Base-by-base conservation (phyloP, 2,113 vertebrate genomes). In the Epinephelus lanceolatus region DNA sequence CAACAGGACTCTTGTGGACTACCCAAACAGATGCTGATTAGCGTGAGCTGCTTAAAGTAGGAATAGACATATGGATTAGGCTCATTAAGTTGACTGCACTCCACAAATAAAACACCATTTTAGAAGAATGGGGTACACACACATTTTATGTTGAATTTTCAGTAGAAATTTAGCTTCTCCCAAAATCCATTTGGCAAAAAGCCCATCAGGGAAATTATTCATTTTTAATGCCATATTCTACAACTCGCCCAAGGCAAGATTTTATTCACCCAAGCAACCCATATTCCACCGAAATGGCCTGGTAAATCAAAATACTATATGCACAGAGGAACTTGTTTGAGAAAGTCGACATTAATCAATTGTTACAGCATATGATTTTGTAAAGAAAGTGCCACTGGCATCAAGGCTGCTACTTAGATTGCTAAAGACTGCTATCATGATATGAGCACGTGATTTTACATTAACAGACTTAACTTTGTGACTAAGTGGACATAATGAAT, bases 41-140 rank as follows among this genome's bases (percentile, higher is more conserved):
- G 92, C 21, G 77, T 94, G 93, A 94, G 93, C 93, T 92, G 92
- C 93, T 94, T 95, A 93, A 90, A 91, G 87, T 88, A 66, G 88
- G 61, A 91, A 92, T 84, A 78, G 85, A 90, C 92, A 89, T 84
- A 88, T 94, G 92, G 92, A 93, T 95, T 85, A 83, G 73, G 56
- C 83, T 92, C 76, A 93, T 90, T 90, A 85, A 80, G 84, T 85
- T 90, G 82, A 91, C 79, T 86, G 57, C 83, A 78, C 84, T 78
- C 56, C 60, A 78, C 56, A 72, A 76, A 78, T 40, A 62, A 86
- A 40, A 18, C 30, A 25, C 18, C 3, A 42, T 67, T 86, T 52
- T 80, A 57, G 33, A 86, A 81, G 73, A 87, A 76, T 21, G 33
- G 15, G 66, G 42, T 27, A 23, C 23, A 74, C 23, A 74, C 15